A percentile compares a stretch with the other conserved stretches of the same genome.
phyloP scores from a whole-genome alignment of 2,113 vertebrate species.

The Pagrus major region DNA sequence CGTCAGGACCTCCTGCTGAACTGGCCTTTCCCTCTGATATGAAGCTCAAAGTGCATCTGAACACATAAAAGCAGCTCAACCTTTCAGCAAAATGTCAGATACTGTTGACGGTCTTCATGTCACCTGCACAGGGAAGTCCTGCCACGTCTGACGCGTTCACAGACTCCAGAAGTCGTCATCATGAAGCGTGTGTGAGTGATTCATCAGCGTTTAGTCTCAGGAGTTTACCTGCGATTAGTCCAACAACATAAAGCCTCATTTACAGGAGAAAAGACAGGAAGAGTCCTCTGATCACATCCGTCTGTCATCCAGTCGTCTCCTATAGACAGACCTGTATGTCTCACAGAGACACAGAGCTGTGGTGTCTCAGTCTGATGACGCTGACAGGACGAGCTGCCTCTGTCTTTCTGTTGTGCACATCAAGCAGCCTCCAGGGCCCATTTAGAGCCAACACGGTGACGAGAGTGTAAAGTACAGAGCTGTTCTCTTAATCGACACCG shows the following conservation, averaged over 20 bases:
- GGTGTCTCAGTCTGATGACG: not conserved
- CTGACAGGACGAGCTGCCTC: slow-evolving; percentile 23
- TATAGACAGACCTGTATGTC: not conserved
- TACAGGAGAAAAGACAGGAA: not conserved
- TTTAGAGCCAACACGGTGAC: slow-evolving; percentile 30
- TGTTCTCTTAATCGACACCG: slow-evolving; percentile 48
- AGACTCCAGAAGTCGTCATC: no score
- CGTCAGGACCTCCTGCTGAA: slow-evolving; percentile 59
- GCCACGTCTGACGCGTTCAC: rapidly evolving
- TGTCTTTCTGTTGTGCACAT: slow-evolving; percentile 31
- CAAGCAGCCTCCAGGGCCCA: slow-evolving; percentile 38
- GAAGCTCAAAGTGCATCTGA: slow-evolving; percentile 68
- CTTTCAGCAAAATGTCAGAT: slow-evolving; percentile 73
- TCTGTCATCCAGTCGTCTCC: not conserved
- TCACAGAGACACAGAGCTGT: not conserved
- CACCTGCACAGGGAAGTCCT: not conserved
- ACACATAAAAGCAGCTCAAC: slow-evolving; percentile 74
- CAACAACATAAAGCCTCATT: not conserved
- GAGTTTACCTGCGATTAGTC: slow-evolving; percentile 15
- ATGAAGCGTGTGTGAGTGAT: not conserved
- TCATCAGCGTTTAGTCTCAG: not conserved
- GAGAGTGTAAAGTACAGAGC: slow-evolving; percentile 36
- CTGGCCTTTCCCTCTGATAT: slow-evolving; percentile 54
- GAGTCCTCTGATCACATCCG: not conserved
- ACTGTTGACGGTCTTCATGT: slow-evolving; percentile 5